Base-by-base conservation (phyloP, 2,113 vertebrate species). In the Toxotes chatareus region DNA sequence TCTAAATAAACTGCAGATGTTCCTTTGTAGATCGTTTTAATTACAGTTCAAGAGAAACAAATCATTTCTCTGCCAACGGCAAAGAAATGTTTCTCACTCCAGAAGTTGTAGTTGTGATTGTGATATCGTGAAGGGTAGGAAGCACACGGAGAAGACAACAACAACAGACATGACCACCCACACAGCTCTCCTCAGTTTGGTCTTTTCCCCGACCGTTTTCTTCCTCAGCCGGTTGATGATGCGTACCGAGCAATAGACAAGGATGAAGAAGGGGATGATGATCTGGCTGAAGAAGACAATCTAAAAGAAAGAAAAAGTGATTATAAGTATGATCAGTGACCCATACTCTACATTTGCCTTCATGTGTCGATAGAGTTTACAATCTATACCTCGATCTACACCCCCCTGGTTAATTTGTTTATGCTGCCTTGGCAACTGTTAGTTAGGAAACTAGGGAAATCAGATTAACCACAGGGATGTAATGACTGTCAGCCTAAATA, bases 251-350 rank as follows among this genome's bases (percentile, higher is more conserved):
- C 95, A 95, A 88, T 90, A 96, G 65, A 95, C 80, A 1, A 96
- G 91, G 79, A 95, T 49, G 44, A 93, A 32, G 85, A 94, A 96
- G 2, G 95, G 94, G 76, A 95, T 64, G 65, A 95, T 3, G 72
- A 96, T 95, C 89, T 95, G 91, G 3, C 56, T 56, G 91, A 96
- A 95, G 88, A 92, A 94, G 64, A 93, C 80, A 2, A 93, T 32
- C 14, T 95, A 2, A 0, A 44, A 70, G 46, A 53, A 16, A 21
- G 31, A 6, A 67, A 55, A 21, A 34, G n/a, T 1, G 5, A 16
- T 9, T 10, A 1, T 65, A 10, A 76, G 14, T 7, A 19, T 31
- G 31, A 73, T 31, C n/a, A 27, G 9, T 49, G 5, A 5, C 16
- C 14, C 5, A 7, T 49, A 7, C 46, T 0, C 16, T 5, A 19